Base-by-base conservation (phyloP, 2,888 invertebrate genomes). In the Apotomis betuletana region DNA sequence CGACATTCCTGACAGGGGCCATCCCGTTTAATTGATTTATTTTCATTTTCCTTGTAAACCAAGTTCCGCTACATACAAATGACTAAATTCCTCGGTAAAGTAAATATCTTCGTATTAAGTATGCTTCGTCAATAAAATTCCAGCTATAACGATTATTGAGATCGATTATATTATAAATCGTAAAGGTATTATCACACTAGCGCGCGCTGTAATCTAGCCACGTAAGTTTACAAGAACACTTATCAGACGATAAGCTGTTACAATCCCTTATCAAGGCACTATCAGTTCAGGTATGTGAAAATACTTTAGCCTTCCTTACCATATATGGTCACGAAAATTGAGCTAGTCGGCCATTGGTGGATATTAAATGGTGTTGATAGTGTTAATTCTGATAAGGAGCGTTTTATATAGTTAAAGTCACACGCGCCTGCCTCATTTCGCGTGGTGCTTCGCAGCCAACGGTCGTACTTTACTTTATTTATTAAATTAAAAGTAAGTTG, bases 321-420 rank as follows among this genome's bases (percentile, higher is more conserved):
- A 95, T 96, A 96, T 96, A 96, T 95, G 96, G 96, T 95, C 94
- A 96, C 95, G 95, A 91, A 91, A 90, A 87, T 86, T 90, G 85
- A 87, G 82, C 82, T 84, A 94, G 94, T 92, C 91, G 88, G 91
- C 94, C 92, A 96, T 96, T 96, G 96, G 96, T 87, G 90, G 94
- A 89, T 85, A 87, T 85, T 84, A 85, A 86, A 86, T 87, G 85
- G 85, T 85, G 84, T 85, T 88, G 91, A 92, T 94, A 92, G 91
- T 93, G 88, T 85, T 85, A 86, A 87, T 85, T 88, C 83, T 91
- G 93, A 93, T 93, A 94, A 94, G 91, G 85, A 85, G 80, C 84
- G 89, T 89, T 90, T 91, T 92, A 93, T 94, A 94, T 94, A 92
- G 85, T 65, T 87, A 84, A 88, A 94, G 94, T 87, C 93, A 91